These are phyloP conservation scores for Serranus cabrilla DNA, from an alignment of 2,797 vertebrate species.

Conservation along the genomic window DNA sequence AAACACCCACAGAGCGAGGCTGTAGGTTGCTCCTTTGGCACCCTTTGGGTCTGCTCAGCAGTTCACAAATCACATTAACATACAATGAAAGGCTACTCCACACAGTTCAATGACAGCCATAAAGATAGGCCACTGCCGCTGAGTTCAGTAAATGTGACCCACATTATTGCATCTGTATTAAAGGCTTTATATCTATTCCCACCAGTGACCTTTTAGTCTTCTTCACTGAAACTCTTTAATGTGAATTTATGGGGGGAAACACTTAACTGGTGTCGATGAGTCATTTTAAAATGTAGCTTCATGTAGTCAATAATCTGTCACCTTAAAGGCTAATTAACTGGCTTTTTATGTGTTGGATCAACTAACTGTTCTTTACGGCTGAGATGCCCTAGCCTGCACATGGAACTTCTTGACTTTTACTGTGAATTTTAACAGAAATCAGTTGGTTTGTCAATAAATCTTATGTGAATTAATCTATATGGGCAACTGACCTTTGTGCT, in stretches of 20 bases:
- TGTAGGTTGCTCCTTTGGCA: not conserved
- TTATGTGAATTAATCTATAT: not conserved
- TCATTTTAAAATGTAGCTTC: not conserved
- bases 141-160: constrained; percentile 9
- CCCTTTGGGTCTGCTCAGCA: constrained; percentile 9
- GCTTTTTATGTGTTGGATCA: not conserved
- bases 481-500: constrained; percentile 27
- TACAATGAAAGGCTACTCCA: constrained; percentile 26
- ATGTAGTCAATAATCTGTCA: not conserved
- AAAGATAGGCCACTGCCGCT: constrained; percentile 24
- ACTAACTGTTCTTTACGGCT: not conserved
- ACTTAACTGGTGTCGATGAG: too few relatives aligned
- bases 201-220: constrained; percentile 13
- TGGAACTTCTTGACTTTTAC: not conserved
- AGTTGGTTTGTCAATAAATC: not conserved
- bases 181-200: not conserved
- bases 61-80: constrained; percentile 40
- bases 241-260: not conserved
- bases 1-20: constrained; percentile 1
- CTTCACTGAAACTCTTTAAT: not conserved
- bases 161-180: not conserved
- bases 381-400: not conserved
- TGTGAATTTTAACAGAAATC: not conserved
- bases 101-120: constrained; percentile 26
- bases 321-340: not conserved